Evolutionary conservation across 2,888 invertebrate species (phyloP).

Genomic region (Platycheirus rosarum): DNA sequence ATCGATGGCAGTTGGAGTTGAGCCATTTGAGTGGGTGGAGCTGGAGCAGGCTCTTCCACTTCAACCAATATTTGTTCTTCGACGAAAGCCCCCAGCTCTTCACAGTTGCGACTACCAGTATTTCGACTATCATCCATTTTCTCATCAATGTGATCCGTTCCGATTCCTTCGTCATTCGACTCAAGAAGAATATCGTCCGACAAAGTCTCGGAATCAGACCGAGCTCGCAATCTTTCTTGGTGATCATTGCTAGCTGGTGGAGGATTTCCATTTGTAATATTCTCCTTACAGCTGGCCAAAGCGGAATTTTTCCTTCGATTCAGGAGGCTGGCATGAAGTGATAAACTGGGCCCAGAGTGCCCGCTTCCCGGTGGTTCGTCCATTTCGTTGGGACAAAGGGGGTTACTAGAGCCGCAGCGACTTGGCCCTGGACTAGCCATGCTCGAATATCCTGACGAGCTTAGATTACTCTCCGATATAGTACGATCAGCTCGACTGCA

Average conservation of each 20-base stretch:
- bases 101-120: constrained; percentile 69
- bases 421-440: constrained; percentile 93
- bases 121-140: constrained; percentile 84
- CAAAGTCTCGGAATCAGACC: constrained; percentile 89
- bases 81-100: constrained; percentile 72
- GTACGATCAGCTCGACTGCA: constrained; percentile 88
- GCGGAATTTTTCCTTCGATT: constrained; percentile 86
- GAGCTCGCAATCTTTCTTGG: constrained; percentile 82
- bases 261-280: constrained; percentile 82
- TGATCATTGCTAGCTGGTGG: constrained; percentile 74
- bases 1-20: constrained; percentile 86
- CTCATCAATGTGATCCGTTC: constrained; percentile 88
- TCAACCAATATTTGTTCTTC: constrained; percentile 77
- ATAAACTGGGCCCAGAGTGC: constrained; percentile 76
- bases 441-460: constrained; percentile 92
- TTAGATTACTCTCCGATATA: constrained; percentile 91
- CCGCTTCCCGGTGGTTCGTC: constrained; percentile 88
- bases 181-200: constrained; percentile 88
- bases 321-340: constrained; percentile 81
- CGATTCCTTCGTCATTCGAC: constrained; percentile 90
- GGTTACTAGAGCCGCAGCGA: constrained; percentile 91
- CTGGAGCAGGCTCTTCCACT: constrained; percentile 75
- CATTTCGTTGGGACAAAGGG: constrained; percentile 89
- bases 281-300: constrained; percentile 84
- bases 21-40: constrained; percentile 79